Evolutionary conservation across 2,888 invertebrate species (phyloP).

Genomic region (Synanthedon myopaeformis): DNA sequence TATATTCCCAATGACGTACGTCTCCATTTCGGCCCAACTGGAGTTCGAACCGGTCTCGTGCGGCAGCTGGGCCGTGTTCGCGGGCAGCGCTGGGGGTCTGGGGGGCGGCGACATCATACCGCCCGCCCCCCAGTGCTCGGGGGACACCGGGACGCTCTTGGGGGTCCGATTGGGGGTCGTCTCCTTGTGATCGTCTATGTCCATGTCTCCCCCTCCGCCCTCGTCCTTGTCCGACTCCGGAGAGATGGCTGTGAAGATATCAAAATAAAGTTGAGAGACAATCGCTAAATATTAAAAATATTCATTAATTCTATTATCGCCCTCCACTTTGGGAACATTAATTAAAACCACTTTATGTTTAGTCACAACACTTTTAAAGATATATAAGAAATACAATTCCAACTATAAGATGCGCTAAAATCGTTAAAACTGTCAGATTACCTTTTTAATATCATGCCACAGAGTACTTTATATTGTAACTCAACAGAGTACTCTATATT

Average conservation of each 20-base stretch:
- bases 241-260: slow-evolving; percentile 2
- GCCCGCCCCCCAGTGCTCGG: slow-evolving; percentile 28
- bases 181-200: slow-evolving; percentile 24
- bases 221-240: slow-evolving; percentile 44
- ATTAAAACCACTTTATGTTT: no score
- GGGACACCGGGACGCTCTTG: slow-evolving; percentile 16
- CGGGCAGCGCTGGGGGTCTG: slow-evolving; percentile 26
- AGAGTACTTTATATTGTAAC: no score
- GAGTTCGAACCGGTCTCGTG: slow-evolving; percentile 81
- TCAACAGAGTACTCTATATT: no score
- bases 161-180: slow-evolving; percentile 35
- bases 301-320: no score
- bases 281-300: neutral
- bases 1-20: slow-evolving; percentile 86
- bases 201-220: slow-evolving; percentile 34
- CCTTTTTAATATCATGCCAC: no score
- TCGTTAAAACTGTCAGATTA: no score
- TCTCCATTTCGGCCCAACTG: slow-evolving; percentile 92
- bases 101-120: slow-evolving; percentile 53
- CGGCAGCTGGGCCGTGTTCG: slow-evolving; percentile 13
- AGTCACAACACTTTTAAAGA: no score
- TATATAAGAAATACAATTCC: no score
- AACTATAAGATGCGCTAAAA: no score
- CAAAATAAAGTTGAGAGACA: no score
- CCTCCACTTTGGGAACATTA: no score